Evolutionary conservation across 1,140 invertebrate genomes (phyloP).

Genomic region (Eupristina koningsbergeri): DNA sequence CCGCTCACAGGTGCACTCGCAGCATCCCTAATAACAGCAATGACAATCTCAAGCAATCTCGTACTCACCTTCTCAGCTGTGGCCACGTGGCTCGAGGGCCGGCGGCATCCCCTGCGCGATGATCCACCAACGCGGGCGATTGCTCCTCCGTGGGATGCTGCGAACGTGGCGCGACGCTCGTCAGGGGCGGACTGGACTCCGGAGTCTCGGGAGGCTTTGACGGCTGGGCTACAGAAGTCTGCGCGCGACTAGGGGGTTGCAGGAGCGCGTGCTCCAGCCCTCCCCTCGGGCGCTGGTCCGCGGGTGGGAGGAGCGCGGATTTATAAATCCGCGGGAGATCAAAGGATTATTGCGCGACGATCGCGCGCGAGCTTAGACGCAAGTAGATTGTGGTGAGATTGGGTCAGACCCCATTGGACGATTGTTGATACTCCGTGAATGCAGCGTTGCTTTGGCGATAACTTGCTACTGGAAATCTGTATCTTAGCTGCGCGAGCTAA

Average conservation of each 20-base stretch:
- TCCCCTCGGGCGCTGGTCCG: slow-evolving; percentile 2
- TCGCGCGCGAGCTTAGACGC: not conserved
- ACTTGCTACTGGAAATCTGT: not conserved
- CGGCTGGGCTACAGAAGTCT: slow-evolving; percentile 58
- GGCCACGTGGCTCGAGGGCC: not conserved
- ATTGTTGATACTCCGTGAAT: not conserved
- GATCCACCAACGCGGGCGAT: slow-evolving; percentile 8
- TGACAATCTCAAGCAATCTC: no score
- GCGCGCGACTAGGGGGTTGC: slow-evolving; percentile 11
- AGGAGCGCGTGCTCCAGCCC: slow-evolving; percentile 16
- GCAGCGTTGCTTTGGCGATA: not conserved
- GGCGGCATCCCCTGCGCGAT: not conserved
- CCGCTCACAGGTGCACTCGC: no score
- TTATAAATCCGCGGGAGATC: no score
- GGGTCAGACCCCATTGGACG: not conserved
- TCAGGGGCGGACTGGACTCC: slow-evolving; percentile 58
- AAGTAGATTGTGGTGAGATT: slow-evolving; percentile 5
- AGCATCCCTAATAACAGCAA: no score
- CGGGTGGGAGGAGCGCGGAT: no score
- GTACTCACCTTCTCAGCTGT: not conserved
- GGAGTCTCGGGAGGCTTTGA: slow-evolving; percentile 55
- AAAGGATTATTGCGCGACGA: not conserved
- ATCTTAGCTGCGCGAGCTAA: not conserved
- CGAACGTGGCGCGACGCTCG: slow-evolving; percentile 61
- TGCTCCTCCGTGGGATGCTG: slow-evolving; percentile 29